Evolutionary conservation across 2,888 invertebrate genomes (phyloP).

Genomic region (Thymelicus sylvestris): DNA sequence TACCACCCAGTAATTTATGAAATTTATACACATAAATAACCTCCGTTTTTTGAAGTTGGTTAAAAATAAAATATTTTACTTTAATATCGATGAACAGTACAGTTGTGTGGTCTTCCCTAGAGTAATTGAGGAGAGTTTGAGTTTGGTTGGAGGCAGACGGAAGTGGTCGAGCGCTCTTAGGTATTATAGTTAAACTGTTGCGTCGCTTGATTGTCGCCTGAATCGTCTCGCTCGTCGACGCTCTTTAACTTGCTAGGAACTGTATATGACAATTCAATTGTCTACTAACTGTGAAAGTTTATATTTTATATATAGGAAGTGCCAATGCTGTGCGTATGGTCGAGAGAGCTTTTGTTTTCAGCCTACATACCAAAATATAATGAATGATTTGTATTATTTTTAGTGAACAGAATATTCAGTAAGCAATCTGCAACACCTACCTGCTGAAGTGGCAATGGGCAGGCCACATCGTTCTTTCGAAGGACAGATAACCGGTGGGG

Average conservation of each 20-base stretch:
- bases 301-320: background rate
- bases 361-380: no score
- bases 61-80: background rate
- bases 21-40: no score
- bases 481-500: no score
- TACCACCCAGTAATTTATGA: no score
- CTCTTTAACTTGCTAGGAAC: background rate
- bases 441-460: no score
- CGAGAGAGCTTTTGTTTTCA: no score
- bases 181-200: constrained; percentile 77
- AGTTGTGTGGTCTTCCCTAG: constrained; percentile 57
- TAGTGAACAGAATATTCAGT: no score
- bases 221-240: constrained; percentile 50
- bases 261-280: constrained; percentile 4
- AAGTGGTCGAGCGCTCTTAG: constrained; percentile 74
- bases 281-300: constrained; percentile 1
- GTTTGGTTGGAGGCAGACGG: constrained; percentile 75
- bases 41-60: no score
- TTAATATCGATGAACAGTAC: constrained; percentile 23
- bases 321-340: background rate
- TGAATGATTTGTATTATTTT: no score
- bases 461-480: no score
- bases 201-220: constrained; percentile 72
- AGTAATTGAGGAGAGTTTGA: constrained; percentile 79
- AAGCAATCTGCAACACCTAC: no score